Evolutionary conservation across 2,797 vertebrate genomes (phyloP).

Genomic region (Mergus octosetaceus): DNA sequence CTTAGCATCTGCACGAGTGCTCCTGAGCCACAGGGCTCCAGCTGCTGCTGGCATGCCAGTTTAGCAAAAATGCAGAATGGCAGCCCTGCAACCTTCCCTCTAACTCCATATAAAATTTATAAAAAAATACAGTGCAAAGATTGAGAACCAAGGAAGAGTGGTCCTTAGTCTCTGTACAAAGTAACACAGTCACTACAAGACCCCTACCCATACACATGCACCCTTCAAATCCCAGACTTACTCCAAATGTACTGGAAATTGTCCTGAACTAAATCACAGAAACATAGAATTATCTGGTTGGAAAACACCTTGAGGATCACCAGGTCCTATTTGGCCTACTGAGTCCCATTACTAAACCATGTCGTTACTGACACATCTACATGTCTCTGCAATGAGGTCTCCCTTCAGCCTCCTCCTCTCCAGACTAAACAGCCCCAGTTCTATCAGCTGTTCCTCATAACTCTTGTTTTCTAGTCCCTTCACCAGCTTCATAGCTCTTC

Average conservation of each 20-base stretch:
- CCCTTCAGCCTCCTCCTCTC: neutral
- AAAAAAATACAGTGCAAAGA: neutral
- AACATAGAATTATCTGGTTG: neutral
- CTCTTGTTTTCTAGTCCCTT: neutral
- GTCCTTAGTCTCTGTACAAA: neutral
- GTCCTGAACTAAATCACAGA: neutral
- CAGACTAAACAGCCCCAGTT: neutral
- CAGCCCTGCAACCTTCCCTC: slow-evolving; percentile 9
- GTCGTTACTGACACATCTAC: neutral
- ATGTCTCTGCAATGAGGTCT: neutral
- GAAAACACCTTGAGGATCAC: no score
- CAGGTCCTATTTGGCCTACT: neutral
- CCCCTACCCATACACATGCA: neutral
- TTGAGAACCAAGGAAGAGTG: neutral
- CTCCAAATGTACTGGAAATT: neutral
- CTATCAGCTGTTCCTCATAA: neutral
- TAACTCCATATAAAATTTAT: neutral
- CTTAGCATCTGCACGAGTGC: neutral
- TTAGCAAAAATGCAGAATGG: neutral
- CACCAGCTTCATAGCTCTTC: neutral
- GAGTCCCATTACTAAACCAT: neutral
- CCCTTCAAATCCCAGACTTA: neutral
- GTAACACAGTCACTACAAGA: neutral
- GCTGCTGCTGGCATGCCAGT: neutral
- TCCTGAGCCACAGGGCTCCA: neutral